These are phyloP conservation scores for Pseudococcus viburni DNA, from an alignment of 2,888 invertebrate species.

Conservation along the genomic window DNA sequence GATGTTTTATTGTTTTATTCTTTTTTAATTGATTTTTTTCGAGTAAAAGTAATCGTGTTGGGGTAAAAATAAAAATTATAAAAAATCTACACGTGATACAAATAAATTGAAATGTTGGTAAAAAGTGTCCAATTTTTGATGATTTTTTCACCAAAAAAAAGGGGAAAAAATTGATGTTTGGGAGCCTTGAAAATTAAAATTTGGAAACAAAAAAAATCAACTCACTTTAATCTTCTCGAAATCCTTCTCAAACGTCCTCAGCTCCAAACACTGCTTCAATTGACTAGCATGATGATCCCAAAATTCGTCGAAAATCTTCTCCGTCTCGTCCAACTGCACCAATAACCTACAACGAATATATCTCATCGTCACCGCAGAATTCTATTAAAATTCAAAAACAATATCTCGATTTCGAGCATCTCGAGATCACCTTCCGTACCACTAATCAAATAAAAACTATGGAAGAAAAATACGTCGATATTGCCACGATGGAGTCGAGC, in stretches of 20 bases:
- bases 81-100: neutral
- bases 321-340: slow-evolving; percentile 94
- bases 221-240: slow-evolving; percentile 89
- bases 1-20: neutral
- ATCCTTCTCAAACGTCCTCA: slow-evolving; percentile 94
- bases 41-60: neutral
- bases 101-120: neutral
- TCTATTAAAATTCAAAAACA: neutral
- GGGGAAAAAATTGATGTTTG: neutral
- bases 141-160: neutral
- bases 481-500: slow-evolving; percentile 70
- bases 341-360: slow-evolving; percentile 77
- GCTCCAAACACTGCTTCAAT: slow-evolving; percentile 89
- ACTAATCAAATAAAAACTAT: slow-evolving; percentile 21
- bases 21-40: neutral
- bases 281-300: slow-evolving; percentile 94
- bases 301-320: slow-evolving; percentile 93
- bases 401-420: neutral
- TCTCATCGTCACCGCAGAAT: neutral
- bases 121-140: neutral
- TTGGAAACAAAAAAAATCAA: neutral
- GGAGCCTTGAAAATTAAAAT: neutral
- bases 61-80: neutral
- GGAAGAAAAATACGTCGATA: slow-evolving; percentile 69
- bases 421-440: neutral